phyloP scores from a whole-genome alignment of 1,140 invertebrate genomes.

The Eulimnadia texana region DNA sequence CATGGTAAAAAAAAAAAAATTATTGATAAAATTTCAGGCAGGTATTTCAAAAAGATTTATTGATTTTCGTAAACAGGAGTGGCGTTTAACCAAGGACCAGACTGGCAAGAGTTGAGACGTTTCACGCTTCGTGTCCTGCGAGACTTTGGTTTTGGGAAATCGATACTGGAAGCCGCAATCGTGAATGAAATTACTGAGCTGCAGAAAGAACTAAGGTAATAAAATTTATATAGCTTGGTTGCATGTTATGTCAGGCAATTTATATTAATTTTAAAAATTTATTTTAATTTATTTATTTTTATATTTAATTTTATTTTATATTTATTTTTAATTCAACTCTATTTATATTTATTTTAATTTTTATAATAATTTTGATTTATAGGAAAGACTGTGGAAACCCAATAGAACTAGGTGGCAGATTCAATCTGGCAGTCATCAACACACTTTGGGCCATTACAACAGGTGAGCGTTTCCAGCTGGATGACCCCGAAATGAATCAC shows the following conservation, averaged over 20 bases:
- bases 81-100: neutral
- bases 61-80: neutral
- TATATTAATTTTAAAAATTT: too few species aligned
- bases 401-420: neutral
- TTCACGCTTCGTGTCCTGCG: neutral
- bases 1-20: neutral
- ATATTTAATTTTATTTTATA: too few species aligned
- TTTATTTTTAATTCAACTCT: too few species aligned
- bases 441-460: slow-evolving; percentile 7
- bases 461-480: neutral
- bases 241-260: too few species aligned
- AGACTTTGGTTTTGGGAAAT: neutral
- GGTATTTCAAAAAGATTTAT: neutral
- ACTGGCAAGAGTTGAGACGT: neutral
- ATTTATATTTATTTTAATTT: neutral
- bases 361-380: neutral
- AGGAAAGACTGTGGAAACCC: neutral
- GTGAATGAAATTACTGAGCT: neutral
- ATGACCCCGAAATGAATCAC: neutral
- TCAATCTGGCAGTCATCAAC: slow-evolving; percentile 4
- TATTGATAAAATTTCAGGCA: neutral
- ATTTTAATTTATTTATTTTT: too few species aligned
- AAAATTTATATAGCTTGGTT: neutral
- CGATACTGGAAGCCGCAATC: neutral
- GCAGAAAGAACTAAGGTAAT: neutral